A percentile compares a stretch with the other conserved stretches of the same genome.
Conservation (phyloP, 2,113 vertebrate species). For the Ctenodactylus gundi region DNA sequence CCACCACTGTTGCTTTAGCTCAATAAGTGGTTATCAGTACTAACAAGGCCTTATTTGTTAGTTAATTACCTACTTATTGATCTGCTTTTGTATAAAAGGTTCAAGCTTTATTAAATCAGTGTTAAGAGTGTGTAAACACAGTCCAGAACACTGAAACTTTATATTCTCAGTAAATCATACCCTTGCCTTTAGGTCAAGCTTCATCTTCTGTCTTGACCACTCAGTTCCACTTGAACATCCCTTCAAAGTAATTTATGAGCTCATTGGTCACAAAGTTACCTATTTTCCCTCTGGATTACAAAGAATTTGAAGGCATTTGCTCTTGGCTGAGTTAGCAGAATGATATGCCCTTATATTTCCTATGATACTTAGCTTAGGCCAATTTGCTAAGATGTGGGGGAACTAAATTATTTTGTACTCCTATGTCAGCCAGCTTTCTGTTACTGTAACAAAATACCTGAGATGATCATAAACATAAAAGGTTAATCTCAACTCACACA, state of each 20-base stretch:
- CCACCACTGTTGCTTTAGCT: neutral
- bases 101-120: neutral
- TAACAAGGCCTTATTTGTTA: neutral
- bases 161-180: neutral
- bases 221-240: no score
- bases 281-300: neutral
- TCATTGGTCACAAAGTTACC: fast-evolving
- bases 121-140: neutral
- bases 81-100: neutral
- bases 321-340: neutral
- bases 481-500: neutral
- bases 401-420: neutral
- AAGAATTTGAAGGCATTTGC: neutral
- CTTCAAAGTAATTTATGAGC: neutral
- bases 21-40: neutral
- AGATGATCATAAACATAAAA: neutral
- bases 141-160: neutral
- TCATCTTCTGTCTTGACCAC: neutral
- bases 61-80: neutral
- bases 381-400: neutral
- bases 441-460: neutral
- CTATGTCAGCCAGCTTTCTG: neutral
- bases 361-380: neutral
- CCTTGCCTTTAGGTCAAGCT: neutral
- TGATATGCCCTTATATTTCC: neutral